Percentiles rank a stretch among this genome's conserved stretches.
These are phyloP conservation scores for Stictocephala bisonia DNA, from an alignment of 2,888 invertebrate species.

Conservation along the genomic window DNA sequence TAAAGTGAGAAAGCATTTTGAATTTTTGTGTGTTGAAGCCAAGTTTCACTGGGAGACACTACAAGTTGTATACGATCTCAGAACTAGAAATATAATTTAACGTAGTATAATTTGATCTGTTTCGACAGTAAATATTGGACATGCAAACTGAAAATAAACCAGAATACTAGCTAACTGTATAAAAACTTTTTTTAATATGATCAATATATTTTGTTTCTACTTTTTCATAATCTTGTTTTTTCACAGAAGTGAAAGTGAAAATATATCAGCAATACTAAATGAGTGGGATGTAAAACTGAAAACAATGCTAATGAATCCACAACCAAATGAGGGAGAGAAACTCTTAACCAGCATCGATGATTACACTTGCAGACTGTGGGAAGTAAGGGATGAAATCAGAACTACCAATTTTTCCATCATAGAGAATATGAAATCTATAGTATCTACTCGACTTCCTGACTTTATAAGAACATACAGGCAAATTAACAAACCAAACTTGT, in stretches of 20 bases:
- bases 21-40: conserved; percentile 25
- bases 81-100: conserved; percentile 3
- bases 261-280: neutral
- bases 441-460: conserved; percentile 1
- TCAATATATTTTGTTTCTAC: too few species aligned
- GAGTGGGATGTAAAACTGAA: neutral
- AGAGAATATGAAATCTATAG: neutral
- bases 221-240: too few species aligned
- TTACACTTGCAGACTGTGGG: conserved; percentile 22
- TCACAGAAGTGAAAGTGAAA: neutral
- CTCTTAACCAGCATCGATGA: conserved; percentile 3
- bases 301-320: neutral
- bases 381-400: neutral
- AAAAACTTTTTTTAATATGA: too few species aligned
- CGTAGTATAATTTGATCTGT: conserved; percentile 2
- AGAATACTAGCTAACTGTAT: too few species aligned
- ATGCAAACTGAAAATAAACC: too few species aligned
- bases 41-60: conserved; percentile 32
- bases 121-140: too few species aligned
- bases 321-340: conserved; percentile 15
- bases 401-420: neutral
- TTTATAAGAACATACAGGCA: conserved; percentile 12
- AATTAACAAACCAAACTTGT: conserved; percentile 1
- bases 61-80: conserved; percentile 18
- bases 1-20: conserved; percentile 1